These are phyloP conservation scores for Ceratosolen solmsi DNA, from an alignment of 1,140 invertebrate genomes.

Conservation along the genomic window DNA sequence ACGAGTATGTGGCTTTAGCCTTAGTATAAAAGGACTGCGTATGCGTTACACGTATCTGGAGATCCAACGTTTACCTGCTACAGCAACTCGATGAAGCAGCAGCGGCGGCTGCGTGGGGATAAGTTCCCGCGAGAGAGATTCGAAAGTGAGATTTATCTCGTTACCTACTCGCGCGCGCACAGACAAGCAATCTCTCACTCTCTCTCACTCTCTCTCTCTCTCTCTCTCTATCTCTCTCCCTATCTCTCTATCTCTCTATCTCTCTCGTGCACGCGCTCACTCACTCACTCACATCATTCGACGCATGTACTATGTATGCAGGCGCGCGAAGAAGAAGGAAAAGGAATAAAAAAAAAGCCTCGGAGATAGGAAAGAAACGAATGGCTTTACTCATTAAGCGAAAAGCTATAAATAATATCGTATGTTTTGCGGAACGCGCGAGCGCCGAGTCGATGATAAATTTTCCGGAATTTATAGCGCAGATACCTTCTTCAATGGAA, in stretches of 20 bases:
- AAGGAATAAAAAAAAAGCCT: neutral
- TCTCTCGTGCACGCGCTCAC: neutral
- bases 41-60: constrained; percentile 46
- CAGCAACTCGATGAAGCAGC: constrained; percentile 19
- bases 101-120: constrained; percentile 42
- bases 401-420: constrained; percentile 60
- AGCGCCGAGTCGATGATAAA: constrained; percentile 52
- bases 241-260: neutral
- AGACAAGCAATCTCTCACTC: constrained; percentile 4
- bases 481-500: constrained; percentile 42
- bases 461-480: constrained; percentile 54
- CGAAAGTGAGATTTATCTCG: constrained; percentile 63
- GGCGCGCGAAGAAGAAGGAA: neutral
- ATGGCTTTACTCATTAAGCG: constrained; percentile 59
- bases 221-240: constrained; percentile 27
- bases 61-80: constrained; percentile 44
- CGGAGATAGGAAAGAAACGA: constrained; percentile 54
- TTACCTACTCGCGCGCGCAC: constrained; percentile 52
- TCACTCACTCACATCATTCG: neutral
- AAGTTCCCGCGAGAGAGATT: constrained; percentile 57
- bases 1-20: constrained; percentile 27
- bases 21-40: constrained; percentile 7
- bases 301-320: neutral
- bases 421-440: constrained; percentile 45
- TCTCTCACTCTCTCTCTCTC: constrained; percentile 28